Percentiles rank a stretch among this genome's conserved stretches.
Conservation (phyloP, 2,113 vertebrate species). For the Ptilonorhynchus violaceus region DNA sequence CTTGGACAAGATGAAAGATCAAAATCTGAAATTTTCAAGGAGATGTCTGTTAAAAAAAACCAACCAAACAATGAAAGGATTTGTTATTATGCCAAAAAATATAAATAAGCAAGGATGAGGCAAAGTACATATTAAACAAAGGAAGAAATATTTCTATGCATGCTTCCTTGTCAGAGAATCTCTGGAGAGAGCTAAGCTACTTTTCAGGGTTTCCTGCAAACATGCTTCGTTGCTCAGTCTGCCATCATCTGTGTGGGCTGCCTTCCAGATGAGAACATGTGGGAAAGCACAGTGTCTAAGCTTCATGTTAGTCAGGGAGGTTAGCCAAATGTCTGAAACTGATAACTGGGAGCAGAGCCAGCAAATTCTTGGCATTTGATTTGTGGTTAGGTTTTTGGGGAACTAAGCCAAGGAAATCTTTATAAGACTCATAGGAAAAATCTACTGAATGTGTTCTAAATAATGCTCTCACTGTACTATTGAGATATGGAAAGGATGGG, state of each 20-base stretch:
- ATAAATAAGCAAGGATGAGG: neutral
- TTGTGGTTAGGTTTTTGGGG: neutral
- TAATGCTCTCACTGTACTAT: neutral
- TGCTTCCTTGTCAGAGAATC: neutral
- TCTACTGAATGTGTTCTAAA: neutral
- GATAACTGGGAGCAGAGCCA: conserved; percentile 20
- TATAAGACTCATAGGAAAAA: neutral
- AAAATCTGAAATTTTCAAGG: neutral
- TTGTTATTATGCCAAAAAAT: neutral
- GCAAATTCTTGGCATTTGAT: conserved; percentile 13
- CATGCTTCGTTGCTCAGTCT: neutral
- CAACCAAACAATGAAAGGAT: neutral
- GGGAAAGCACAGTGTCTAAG: neutral
- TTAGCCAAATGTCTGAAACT: conserved; percentile 34
- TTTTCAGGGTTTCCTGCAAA: neutral
- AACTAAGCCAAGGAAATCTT: neutral
- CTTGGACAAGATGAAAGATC: neutral
- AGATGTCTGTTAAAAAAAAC: neutral
- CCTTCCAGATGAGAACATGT: conserved; percentile 14
- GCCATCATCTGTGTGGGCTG: neutral
- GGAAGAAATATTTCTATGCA: neutral
- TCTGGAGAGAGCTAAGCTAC: neutral
- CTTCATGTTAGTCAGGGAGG: neutral
- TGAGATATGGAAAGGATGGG: neutral
- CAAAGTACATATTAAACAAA: neutral